These are phyloP conservation scores for Melanotaenia duboulayi DNA, from an alignment of 2,113 vertebrate species.

Conservation along the genomic window DNA sequence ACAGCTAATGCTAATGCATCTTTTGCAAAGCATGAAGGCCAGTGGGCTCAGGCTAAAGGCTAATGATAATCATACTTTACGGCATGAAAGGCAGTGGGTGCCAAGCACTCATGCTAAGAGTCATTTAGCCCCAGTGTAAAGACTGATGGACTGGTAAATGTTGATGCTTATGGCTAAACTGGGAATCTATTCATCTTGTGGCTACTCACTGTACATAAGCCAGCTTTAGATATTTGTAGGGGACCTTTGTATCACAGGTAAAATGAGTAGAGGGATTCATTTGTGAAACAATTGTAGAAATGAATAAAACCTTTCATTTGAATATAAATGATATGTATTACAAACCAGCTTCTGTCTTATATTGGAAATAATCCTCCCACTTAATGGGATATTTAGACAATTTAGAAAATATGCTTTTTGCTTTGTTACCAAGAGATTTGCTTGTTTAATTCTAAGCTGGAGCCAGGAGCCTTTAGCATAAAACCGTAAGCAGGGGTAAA, in stretches of 20 bases:
- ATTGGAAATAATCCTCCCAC: neutral
- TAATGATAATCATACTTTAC: constrained; percentile 66
- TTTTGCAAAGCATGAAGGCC: constrained; percentile 72
- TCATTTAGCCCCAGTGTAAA: constrained; percentile 31
- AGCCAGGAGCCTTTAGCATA: neutral
- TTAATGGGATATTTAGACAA: neutral
- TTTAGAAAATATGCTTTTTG: constrained; percentile 8
- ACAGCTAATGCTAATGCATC: constrained; percentile 72
- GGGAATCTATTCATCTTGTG: neutral
- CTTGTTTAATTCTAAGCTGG: neutral
- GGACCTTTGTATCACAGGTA: neutral
- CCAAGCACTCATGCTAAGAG: constrained; percentile 27
- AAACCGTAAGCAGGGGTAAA: neutral
- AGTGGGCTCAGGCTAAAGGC: constrained; percentile 63
- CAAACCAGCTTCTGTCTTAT: neutral
- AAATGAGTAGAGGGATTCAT: neutral
- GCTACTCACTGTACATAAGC: neutral
- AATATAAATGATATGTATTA: neutral
- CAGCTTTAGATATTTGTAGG: neutral
- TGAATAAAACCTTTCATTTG: neutral
- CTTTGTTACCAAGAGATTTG: neutral
- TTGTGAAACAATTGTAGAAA: neutral
- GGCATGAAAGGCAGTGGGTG: constrained; percentile 46
- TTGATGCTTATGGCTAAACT: constrained; percentile 36
- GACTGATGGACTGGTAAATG: constrained; percentile 42